Base-by-base conservation (phyloP, 2,888 invertebrate genomes). In the Auanema freiburgensis region DNA sequence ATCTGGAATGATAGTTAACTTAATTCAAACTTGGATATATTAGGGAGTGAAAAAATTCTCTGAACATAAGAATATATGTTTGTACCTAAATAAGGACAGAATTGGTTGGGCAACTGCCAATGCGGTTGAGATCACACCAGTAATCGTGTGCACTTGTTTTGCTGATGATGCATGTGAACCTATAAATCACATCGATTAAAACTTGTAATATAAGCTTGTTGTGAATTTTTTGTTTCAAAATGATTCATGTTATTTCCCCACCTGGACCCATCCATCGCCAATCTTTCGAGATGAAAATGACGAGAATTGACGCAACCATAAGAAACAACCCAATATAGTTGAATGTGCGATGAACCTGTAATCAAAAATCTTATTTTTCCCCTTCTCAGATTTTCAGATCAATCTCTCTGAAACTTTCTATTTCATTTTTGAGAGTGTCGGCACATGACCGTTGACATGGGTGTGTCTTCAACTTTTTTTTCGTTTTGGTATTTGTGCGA, bases 181-280 rank as follows among this genome's bases (percentile, higher is more conserved):
- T 57, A 46, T 43, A 57, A 52, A 23, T 52, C 24, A 52, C n/a
- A 52, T 24, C 23, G 10, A 52, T 23, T 1, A 51, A 14, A 23
- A 51, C 18, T 51, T 51, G n/a, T 51, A 16, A 16, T n/a, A 24
- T 51, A 24, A 18, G n/a, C n/a, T 51, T 16, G 24, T 24, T 16
- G 16, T 46, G 21, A 21, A 46, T 16, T 21, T n/a, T n/a, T 33
- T 33, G 8, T 23, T 46, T 46, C 58, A 21, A 14, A 18, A 50
- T 46, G 14, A 11, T 33, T 50, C 16, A 16, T 50, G 25, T 50
- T 58, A 12, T 53, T 23, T 18, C 24, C 33, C 14, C 16, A 46
- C 12, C 58, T 50, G 16, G 59, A 41, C 74, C 74, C 44, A 63
- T 69, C 74, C 74, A 74, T 23, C 54, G 65, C 69, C 69, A 74